Conservation (phyloP, 2,113 vertebrate genomes). For the Ancistrus triradiatus region DNA sequence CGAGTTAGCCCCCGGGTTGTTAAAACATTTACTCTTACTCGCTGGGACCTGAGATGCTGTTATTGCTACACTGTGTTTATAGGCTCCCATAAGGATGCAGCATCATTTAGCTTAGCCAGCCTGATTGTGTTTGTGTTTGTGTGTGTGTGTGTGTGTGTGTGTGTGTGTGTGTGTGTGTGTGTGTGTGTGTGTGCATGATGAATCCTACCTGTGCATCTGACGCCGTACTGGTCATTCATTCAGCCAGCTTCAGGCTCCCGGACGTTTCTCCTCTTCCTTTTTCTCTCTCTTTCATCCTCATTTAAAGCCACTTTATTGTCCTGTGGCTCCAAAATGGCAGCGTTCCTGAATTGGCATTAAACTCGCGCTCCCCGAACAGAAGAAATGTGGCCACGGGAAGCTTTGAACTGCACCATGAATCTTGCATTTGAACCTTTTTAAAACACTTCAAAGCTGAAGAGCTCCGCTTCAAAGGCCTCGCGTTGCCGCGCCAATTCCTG, state of each 20-base stretch:
- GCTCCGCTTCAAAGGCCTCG: constrained; percentile 67
- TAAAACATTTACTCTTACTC: constrained; percentile 68
- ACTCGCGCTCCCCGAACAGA: constrained; percentile 56
- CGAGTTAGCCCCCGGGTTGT: constrained; percentile 67
- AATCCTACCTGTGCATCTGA: not conserved
- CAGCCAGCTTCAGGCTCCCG: not conserved
- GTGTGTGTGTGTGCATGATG: constrained; percentile 4
- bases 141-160: not conserved
- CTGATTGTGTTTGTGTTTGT: constrained; percentile 31
- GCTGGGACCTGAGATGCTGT: constrained; percentile 66
- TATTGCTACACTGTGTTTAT: constrained; percentile 68
- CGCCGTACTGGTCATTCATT: not conserved
- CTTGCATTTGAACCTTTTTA: constrained; percentile 66
- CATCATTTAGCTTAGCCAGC: constrained; percentile 62
- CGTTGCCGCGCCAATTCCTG: constrained; percentile 57
- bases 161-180: constrained; percentile 23
- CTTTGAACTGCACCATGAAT: constrained; percentile 66
- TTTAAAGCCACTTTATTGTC: constrained; percentile 53
- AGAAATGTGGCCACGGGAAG: constrained; percentile 59
- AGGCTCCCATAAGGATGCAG: constrained; percentile 57
- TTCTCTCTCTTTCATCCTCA: constrained; percentile 43
- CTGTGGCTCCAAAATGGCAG: constrained; percentile 25
- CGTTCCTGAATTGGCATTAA: constrained; percentile 39
- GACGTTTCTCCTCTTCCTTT: not conserved
- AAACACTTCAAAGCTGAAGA: constrained; percentile 67